These are phyloP conservation scores for Macrophya alboannulata DNA, from an alignment of 2,888 invertebrate species.

Conservation along the genomic window DNA sequence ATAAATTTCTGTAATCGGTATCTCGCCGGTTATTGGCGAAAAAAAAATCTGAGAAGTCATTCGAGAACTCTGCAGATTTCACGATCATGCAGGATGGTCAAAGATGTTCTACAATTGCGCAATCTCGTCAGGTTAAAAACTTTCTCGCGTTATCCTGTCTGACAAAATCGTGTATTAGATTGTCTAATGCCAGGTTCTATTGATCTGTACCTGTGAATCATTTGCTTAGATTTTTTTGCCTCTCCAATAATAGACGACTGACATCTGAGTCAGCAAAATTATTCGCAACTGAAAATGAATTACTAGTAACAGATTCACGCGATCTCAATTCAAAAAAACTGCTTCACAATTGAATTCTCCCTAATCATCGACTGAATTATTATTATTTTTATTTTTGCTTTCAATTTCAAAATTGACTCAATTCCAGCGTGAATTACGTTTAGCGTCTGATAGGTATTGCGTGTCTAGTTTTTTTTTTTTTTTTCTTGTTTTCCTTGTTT, in stretches of 20 bases:
- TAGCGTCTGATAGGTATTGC: neutral
- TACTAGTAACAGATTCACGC: neutral
- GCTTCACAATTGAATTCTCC: neutral
- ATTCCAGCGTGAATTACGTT: neutral
- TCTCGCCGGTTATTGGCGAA: neutral
- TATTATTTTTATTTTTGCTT: neutral
- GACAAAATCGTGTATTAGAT: neutral
- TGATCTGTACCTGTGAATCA: neutral
- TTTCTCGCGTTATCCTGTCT: slow-evolving; percentile 32
- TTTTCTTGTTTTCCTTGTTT: neutral
- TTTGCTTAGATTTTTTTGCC: neutral
- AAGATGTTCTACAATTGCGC: neutral
- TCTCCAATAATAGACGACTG: neutral
- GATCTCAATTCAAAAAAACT: neutral
- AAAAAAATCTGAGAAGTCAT: neutral
- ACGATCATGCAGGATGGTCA: neutral
- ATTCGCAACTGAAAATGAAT: neutral
- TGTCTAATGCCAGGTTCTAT: neutral
- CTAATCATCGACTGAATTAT: neutral
- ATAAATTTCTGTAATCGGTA: neutral
- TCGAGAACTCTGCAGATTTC: neutral
- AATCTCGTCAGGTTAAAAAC: neutral
- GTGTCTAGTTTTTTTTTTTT: neutral
- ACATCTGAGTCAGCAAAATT: neutral
- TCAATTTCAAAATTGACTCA: neutral